Evolutionary conservation across 2,113 vertebrate species (phyloP).

Genomic region (Brachyistius frenatus): DNA sequence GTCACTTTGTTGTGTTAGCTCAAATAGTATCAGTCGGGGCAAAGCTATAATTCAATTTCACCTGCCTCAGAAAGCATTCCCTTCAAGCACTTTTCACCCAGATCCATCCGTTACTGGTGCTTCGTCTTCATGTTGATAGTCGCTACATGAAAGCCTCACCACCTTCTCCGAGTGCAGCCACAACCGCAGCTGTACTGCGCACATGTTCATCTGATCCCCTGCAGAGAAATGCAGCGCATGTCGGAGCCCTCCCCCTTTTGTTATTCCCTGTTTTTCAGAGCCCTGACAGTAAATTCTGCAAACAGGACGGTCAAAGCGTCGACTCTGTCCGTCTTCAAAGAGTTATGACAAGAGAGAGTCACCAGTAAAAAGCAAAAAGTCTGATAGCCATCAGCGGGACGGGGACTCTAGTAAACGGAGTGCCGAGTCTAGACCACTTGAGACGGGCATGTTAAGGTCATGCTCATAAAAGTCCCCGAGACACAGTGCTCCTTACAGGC

Average conservation of each 20-base stretch:
- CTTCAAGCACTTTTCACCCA: background rate
- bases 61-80: background rate
- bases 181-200: slow-evolving; percentile 51
- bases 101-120: background rate
- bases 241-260: slow-evolving; percentile 21
- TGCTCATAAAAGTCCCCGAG: slow-evolving; percentile 70
- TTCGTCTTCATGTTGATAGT: background rate
- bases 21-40: background rate
- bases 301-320: slow-evolving; percentile 36
- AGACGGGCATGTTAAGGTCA: slow-evolving; percentile 76
- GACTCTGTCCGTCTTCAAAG: slow-evolving; percentile 51
- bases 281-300: slow-evolving; percentile 59
- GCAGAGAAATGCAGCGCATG: slow-evolving; percentile 26
- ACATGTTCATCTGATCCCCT: slow-evolving; percentile 37
- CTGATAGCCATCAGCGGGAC: slow-evolving; percentile 60
- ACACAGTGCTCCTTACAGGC: slow-evolving; percentile 43
- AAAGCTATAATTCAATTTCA: slow-evolving; percentile 15
- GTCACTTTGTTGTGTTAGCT: slow-evolving; percentile 11
- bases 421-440: slow-evolving; percentile 68
- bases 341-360: slow-evolving; percentile 58
- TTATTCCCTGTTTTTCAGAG: slow-evolving; percentile 37
- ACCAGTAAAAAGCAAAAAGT: slow-evolving; percentile 54
- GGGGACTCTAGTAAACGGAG: slow-evolving; percentile 64
- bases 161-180: slow-evolving; percentile 34
- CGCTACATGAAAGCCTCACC: slow-evolving; percentile 2